Conservation (phyloP, 2,113 vertebrate genomes). For the Thamnophis sirtalis region DNA sequence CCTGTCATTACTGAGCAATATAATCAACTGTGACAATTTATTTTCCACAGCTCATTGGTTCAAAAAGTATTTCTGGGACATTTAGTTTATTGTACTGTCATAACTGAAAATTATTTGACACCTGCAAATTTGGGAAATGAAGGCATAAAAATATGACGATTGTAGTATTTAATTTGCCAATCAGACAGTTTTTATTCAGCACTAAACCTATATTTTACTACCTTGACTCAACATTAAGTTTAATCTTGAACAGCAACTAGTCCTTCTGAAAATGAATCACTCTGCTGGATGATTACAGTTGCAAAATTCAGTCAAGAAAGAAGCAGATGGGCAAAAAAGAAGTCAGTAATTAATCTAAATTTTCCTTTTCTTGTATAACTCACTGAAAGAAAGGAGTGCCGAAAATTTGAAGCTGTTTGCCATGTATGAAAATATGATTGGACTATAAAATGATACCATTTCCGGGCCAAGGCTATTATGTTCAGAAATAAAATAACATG, state of each 20-base stretch:
- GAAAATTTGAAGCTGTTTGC: neutral
- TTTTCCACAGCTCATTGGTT: slow-evolving; percentile 22
- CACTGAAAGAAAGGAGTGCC: neutral
- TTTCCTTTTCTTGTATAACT: neutral
- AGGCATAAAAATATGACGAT: neutral
- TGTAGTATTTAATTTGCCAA: slow-evolving; percentile 3
- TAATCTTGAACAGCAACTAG: neutral
- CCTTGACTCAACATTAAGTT: slow-evolving; percentile 7
- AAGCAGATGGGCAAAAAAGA: neutral
- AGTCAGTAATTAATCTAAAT: neutral
- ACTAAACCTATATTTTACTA: slow-evolving; percentile 1
- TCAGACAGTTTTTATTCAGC: neutral
- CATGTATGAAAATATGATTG: neutral
- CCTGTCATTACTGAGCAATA: slow-evolving; percentile 8
- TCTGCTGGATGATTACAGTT: neutral
- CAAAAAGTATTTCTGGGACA: slow-evolving; percentile 13
- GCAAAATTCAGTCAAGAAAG: neutral
- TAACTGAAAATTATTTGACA: slow-evolving; percentile 21
- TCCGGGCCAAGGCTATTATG: neutral
- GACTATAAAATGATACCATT: neutral
- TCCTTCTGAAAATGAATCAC: neutral
- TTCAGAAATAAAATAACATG: neutral
- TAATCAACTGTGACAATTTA: slow-evolving; percentile 23
- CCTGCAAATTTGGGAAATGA: slow-evolving; percentile 8
- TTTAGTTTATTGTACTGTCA: neutral